These are phyloP conservation scores for Erynnis tages DNA, from an alignment of 2,888 invertebrate genomes.

Conservation along the genomic window DNA sequence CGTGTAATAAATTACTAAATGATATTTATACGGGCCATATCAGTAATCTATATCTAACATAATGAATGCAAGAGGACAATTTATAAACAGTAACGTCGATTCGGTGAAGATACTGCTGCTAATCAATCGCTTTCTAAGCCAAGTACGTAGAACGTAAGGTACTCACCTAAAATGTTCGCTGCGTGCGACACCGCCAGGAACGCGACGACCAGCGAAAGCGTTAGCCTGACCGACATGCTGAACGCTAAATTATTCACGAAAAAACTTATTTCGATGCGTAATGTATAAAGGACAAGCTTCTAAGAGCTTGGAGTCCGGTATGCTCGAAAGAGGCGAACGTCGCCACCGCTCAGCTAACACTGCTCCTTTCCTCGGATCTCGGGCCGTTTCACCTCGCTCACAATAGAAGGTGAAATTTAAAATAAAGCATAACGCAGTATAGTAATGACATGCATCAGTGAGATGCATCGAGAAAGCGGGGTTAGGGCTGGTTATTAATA, in stretches of 20 bases:
- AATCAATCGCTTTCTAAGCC: slow-evolving; percentile 41
- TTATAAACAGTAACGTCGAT: not conserved
- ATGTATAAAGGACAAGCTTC: slow-evolving; percentile 40
- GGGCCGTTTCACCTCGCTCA: slow-evolving; percentile 73
- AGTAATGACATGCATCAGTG: slow-evolving; percentile 69
- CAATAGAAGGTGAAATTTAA: slow-evolving; percentile 81
- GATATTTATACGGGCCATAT: too few relatives aligned
- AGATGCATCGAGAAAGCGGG: slow-evolving; percentile 72
- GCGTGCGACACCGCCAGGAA: slow-evolving; percentile 53
- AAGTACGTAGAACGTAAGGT: slow-evolving; percentile 34
- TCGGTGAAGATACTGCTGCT: slow-evolving; percentile 25
- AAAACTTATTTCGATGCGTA: slow-evolving; percentile 48
- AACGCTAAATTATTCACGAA: slow-evolving; percentile 20
- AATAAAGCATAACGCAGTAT: slow-evolving; percentile 74
- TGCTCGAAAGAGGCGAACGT: slow-evolving; percentile 61
- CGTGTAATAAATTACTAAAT: too few relatives aligned
- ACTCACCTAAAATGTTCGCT: slow-evolving; percentile 76
- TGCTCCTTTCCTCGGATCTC: slow-evolving; percentile 74
- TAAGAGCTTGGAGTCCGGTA: slow-evolving; percentile 33
- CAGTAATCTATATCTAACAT: too few relatives aligned
- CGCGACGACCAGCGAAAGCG: slow-evolving; percentile 57
- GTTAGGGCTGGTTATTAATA: slow-evolving; percentile 18
- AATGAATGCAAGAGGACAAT: not conserved
- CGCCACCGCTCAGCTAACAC: slow-evolving; percentile 63
- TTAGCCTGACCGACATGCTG: slow-evolving; percentile 65